Evolutionary conservation across 2,113 vertebrate species (phyloP).

Genomic region (Gnathonemus echidnorhynchus): DNA sequence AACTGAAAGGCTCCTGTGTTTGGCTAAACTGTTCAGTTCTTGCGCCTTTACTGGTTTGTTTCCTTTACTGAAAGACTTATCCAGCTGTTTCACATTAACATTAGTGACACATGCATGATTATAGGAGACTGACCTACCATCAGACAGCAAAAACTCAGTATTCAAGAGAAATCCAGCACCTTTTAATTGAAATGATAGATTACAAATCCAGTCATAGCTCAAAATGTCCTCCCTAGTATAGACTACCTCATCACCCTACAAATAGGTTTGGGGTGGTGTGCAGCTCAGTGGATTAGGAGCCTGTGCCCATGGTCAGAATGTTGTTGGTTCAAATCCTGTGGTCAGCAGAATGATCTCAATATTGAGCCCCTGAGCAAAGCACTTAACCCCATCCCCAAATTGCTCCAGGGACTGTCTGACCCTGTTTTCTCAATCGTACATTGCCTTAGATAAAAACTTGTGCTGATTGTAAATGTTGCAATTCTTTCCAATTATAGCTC

Average conservation of each 20-base stretch:
- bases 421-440: not conserved
- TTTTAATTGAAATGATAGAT: not conserved
- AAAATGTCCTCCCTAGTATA: not conserved
- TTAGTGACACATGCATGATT: not conserved
- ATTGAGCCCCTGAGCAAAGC: not conserved
- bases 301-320: not conserved
- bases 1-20: not conserved
- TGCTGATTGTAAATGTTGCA: not conserved
- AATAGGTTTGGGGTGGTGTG: no score
- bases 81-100: not conserved
- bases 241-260: not conserved
- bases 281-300: not conserved
- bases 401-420: not conserved
- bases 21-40: not conserved
- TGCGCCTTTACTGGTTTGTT: not conserved
- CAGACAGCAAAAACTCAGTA: not conserved
- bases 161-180: not conserved
- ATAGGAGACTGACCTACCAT: not conserved
- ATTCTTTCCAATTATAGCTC: not conserved
- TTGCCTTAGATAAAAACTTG: not conserved
- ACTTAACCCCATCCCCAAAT: not conserved
- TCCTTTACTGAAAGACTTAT: not conserved
- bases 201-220: not conserved
- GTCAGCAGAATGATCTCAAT: not conserved
- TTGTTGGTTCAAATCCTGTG: not conserved